These are phyloP conservation scores for Eospalax fontanierii DNA, from an alignment of 2,797 vertebrate species.

Conservation along the genomic window DNA sequence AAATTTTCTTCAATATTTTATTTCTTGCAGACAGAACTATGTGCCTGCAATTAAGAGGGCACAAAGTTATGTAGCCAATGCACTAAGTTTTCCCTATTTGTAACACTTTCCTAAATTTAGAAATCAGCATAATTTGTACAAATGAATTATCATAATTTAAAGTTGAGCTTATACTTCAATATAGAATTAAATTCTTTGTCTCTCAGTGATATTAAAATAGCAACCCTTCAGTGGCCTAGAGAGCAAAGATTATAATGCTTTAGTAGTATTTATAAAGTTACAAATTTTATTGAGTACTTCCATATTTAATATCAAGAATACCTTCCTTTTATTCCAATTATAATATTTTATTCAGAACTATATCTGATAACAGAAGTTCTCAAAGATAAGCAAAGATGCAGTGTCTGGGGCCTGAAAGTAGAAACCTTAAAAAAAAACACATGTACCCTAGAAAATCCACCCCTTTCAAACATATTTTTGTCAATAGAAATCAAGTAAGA, in stretches of 20 bases:
- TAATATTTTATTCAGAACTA: neutral
- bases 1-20: neutral
- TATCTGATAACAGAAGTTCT: neutral
- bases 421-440: neutral
- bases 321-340: neutral
- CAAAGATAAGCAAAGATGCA: neutral
- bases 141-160: neutral
- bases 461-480: neutral
- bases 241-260: neutral
- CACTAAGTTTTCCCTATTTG: neutral
- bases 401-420: neutral
- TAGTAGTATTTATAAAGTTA: slow-evolving; percentile 6
- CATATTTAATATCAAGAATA: neutral
- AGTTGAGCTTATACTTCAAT: slow-evolving; percentile 19
- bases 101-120: neutral
- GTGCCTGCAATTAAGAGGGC: neutral
- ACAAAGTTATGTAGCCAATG: neutral
- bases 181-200: neutral
- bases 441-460: neutral
- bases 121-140: neutral
- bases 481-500: neutral
- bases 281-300: neutral
- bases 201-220: neutral
- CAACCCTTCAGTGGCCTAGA: neutral
- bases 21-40: neutral